These are phyloP conservation scores for Ligdia adustata DNA, from an alignment of 2,888 invertebrate genomes.

Conservation along the genomic window DNA sequence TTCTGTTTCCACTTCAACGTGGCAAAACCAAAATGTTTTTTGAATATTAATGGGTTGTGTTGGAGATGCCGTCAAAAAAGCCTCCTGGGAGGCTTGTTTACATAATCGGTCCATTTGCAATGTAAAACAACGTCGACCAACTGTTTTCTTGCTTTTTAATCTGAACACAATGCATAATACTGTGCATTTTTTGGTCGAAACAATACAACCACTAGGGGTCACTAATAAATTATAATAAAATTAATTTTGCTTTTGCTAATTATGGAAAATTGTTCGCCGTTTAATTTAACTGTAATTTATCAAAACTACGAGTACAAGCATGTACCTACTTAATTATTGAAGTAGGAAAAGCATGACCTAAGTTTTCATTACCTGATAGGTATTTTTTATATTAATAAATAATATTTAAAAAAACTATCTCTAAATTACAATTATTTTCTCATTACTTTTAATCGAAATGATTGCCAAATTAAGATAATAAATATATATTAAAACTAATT, in stretches of 20 bases:
- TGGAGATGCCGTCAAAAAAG: conserved; percentile 70
- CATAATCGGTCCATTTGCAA: conserved; percentile 81
- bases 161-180: conserved; percentile 30
- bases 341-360: too few relatives aligned
- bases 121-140: conserved; percentile 70
- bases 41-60: conserved; percentile 62
- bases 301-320: too few relatives aligned
- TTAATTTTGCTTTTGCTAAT: conserved; percentile 38
- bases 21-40: conserved; percentile 62
- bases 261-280: conserved; percentile 10
- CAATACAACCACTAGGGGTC: conserved; percentile 41
- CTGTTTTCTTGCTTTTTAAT: conserved; percentile 67
- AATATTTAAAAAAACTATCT: too few relatives aligned
- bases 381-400: too few relatives aligned
- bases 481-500: too few relatives aligned
- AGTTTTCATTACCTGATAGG: too few relatives aligned
- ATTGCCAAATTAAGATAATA: too few relatives aligned
- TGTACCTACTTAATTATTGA: too few relatives aligned
- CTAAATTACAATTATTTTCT: too few relatives aligned
- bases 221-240: conserved; percentile 56
- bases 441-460: too few relatives aligned
- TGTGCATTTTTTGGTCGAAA: conserved; percentile 43
- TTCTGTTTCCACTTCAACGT: neutral
- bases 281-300: neutral
- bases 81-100: conserved; percentile 71